phyloP scores from a whole-genome alignment of 1,140 invertebrate species.

The Leptinotarsa texana region DNA sequence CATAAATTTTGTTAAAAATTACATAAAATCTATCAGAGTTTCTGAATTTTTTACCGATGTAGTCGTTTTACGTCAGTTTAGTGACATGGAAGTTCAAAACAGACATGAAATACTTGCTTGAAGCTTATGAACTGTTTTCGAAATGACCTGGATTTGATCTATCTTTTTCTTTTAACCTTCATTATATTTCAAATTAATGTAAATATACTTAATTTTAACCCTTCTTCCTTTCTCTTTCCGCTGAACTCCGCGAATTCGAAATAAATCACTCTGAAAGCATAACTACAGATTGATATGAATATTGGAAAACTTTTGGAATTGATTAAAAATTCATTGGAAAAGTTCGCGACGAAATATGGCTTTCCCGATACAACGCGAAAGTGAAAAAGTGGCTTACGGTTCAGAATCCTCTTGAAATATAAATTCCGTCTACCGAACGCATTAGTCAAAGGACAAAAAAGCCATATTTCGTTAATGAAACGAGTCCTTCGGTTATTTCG shows the following conservation, averaged over 20 bases:
- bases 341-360: slow-evolving; percentile 9
- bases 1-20: too few species aligned
- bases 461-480: slow-evolving; percentile 1
- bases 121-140: too few species aligned
- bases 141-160: too few species aligned
- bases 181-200: too few species aligned
- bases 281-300: slow-evolving; percentile 15
- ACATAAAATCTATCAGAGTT: too few species aligned
- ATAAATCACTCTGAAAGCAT: background rate
- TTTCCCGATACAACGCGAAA: background rate
- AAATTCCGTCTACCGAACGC: slow-evolving; percentile 15
- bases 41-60: too few species aligned
- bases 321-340: slow-evolving; percentile 21
- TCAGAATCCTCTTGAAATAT: slow-evolving; percentile 15
- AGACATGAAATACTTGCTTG: too few species aligned
- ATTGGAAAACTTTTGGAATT: slow-evolving; percentile 18
- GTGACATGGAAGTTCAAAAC: too few species aligned
- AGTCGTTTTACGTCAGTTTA: too few species aligned
- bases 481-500: background rate
- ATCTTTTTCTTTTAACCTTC: too few species aligned
- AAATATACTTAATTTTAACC: too few species aligned
- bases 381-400: slow-evolving; percentile 12
- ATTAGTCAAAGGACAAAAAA: slow-evolving; percentile 18
- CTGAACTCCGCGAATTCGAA: background rate
- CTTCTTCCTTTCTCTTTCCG: too few species aligned